Evolutionary conservation across 1,140 invertebrate genomes (phyloP), one percentile per base, ranked within the genome.

Genomic region (Mycetomoellerius zeteki): DNA sequence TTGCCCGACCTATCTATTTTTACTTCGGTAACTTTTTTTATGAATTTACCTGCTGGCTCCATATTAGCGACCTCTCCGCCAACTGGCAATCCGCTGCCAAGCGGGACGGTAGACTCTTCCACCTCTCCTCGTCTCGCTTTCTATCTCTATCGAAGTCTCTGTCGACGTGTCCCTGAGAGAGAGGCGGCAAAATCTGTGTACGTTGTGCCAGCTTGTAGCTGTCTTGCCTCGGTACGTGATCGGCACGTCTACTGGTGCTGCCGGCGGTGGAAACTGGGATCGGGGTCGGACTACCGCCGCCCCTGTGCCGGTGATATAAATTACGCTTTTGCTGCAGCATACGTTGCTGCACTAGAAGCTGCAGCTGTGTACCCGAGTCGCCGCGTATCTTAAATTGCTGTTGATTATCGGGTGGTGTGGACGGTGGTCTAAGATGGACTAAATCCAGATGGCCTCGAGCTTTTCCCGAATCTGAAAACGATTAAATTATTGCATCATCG

Each of bases 131-230:
- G 60, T 94, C 93, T 47, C 91, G 89, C 64, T 94, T 92, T 73
- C 92, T 89, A 62, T 93, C 92, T 78, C 92, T 92, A 33, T 92
- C 93, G 77, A 93, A 93, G 85, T 93, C 88, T 64, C 78, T 84
- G 84, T 94, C 93, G 52, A 87, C 92, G 73, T 92, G 88, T 72
- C 86, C 89, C 80, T 93, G 90, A 58, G 94, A 93, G 82, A 96
- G 93, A 33, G 95, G 95, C 50, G 95, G 96, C 21, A 96, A 95
- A 50, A 96, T 95, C 77, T 96, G 96, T 43, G 95, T 96, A 92
- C 96, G 96, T 93, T 97, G 96, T 81, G 96, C 96, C 72, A 97
- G 43, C 92, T 97, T 97, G 89, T 97, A 97, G 24, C 96, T 97
- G 58, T 96, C 95, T 90, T 97, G 96, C 21, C 96, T 93, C 69